Evolutionary conservation across 2,797 vertebrate species (phyloP).

Genomic region (Silurus lanzhouensis): DNA sequence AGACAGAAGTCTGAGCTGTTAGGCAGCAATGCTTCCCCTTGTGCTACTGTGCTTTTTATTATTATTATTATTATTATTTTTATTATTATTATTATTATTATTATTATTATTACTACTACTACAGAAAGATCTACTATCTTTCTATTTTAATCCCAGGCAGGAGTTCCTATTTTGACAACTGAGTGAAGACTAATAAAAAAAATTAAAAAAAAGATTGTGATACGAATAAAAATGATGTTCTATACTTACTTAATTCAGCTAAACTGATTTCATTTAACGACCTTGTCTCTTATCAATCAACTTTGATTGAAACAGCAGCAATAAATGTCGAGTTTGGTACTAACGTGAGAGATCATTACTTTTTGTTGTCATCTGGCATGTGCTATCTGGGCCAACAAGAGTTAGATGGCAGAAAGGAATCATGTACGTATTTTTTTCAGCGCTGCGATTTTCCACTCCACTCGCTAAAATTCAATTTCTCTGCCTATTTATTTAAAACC

Average conservation of each 20-base stretch:
- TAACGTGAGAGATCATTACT: neutral
- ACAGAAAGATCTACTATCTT: neutral
- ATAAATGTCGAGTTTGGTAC: neutral
- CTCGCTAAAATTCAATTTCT: conserved; percentile 18
- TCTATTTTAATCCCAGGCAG: neutral
- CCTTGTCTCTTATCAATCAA: conserved; percentile 33
- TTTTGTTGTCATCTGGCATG: neutral
- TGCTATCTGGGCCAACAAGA: conserved; percentile 15
- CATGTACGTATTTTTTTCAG: conserved; percentile 17
- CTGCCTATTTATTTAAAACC: conserved; percentile 45
- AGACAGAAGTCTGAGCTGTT: neutral
- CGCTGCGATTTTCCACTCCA: conserved; percentile 31
- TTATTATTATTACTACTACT: neutral
- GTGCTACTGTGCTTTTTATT: neutral
- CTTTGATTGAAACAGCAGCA: neutral
- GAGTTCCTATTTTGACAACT: neutral
- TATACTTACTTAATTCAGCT: conserved; percentile 21
- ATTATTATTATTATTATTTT: no score
- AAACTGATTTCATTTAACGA: conserved; percentile 10
- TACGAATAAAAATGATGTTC: conserved; percentile 37
- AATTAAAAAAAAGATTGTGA: conserved; percentile 18
- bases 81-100: neutral
- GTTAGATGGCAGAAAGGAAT: neutral
- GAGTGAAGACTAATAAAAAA: conserved; percentile 7
- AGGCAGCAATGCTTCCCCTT: neutral